Conservation (phyloP, 2,113 vertebrate species). For the Podocnemis expansa region DNA sequence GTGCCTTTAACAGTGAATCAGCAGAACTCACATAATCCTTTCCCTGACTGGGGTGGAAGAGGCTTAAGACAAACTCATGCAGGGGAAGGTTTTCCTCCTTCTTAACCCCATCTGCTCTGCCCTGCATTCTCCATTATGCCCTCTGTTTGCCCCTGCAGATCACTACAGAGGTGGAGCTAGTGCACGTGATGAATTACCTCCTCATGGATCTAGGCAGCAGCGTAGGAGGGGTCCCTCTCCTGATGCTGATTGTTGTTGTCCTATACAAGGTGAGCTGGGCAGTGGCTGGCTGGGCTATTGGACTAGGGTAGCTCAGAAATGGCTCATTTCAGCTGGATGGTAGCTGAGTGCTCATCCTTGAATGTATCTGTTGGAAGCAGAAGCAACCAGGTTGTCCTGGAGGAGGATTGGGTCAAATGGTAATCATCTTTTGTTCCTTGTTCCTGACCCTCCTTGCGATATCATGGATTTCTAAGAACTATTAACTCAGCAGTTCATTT, state of each 20-base stretch:
- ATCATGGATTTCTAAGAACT: too few species aligned
- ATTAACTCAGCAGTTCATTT: too few species aligned
- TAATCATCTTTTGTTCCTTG: too few species aligned
- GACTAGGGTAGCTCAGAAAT: too few species aligned
- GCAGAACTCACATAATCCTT: not conserved
- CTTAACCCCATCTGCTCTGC: not conserved
- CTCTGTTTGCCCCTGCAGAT: constrained; percentile 4
- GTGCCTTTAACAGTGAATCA: not conserved
- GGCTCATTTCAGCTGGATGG: too few species aligned
- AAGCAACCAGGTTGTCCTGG: too few species aligned
- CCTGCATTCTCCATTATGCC: not conserved
- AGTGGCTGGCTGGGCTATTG: not conserved
- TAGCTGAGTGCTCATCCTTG: too few species aligned
- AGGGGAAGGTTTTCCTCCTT: too few species aligned
- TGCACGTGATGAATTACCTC: constrained; percentile 41
- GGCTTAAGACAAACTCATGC: not conserved
- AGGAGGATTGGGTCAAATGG: too few species aligned
- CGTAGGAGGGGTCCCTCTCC: constrained; percentile 35
- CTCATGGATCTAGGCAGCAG: constrained; percentile 23
- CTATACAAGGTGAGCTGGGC: constrained; percentile 51
- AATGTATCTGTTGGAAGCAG: too few species aligned
- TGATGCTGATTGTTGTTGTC: constrained; percentile 30
- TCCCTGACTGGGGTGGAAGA: not conserved
- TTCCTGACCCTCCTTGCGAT: too few species aligned
- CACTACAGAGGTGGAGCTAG: constrained; percentile 26